phyloP scores from a whole-genome alignment of 2,888 invertebrate genomes.

The Agriotes lineatus region DNA sequence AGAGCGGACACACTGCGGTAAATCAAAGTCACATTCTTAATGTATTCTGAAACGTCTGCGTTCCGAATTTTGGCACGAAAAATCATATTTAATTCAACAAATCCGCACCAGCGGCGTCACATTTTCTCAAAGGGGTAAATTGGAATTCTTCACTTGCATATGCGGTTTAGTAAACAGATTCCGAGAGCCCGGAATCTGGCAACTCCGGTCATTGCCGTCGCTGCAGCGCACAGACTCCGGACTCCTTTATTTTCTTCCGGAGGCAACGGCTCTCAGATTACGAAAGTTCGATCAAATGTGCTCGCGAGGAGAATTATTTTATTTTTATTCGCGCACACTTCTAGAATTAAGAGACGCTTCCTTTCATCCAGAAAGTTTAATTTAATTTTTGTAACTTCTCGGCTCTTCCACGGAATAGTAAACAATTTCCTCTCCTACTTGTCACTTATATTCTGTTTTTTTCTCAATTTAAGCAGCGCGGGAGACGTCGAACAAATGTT shows the following conservation, averaged over 20 bases:
- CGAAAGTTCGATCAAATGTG: conserved; percentile 24
- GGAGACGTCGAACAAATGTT: too few relatives aligned
- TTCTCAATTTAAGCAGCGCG: too few relatives aligned
- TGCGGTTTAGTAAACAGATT: not conserved
- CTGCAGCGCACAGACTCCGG: conserved; percentile 9
- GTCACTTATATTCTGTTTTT: too few relatives aligned
- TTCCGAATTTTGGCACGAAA: too few relatives aligned
- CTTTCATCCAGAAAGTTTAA: conserved; percentile 1
- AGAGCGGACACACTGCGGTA: too few relatives aligned
- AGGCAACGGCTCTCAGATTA: conserved; percentile 19
- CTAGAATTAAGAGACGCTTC: conserved; percentile 8
- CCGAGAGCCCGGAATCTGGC: not conserved
- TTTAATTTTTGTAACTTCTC: conserved; percentile 1
- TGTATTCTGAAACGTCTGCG: too few relatives aligned
- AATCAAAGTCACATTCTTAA: too few relatives aligned
- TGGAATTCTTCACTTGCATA: not conserved
- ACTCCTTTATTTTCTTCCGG: conserved; percentile 14
- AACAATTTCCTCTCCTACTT: too few relatives aligned
- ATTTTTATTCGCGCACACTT: conserved; percentile 17
- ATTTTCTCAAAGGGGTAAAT: not conserved
- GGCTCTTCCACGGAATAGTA: not conserved
- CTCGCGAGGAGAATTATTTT: conserved; percentile 16
- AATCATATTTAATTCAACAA: too few relatives aligned
- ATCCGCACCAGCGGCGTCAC: too few relatives aligned
- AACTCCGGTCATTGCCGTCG: conserved; percentile 18